Conservation (phyloP, 35 echinoderm and acorn worm genomes). For the Hemicentrotus pulcherrimus region DNA sequence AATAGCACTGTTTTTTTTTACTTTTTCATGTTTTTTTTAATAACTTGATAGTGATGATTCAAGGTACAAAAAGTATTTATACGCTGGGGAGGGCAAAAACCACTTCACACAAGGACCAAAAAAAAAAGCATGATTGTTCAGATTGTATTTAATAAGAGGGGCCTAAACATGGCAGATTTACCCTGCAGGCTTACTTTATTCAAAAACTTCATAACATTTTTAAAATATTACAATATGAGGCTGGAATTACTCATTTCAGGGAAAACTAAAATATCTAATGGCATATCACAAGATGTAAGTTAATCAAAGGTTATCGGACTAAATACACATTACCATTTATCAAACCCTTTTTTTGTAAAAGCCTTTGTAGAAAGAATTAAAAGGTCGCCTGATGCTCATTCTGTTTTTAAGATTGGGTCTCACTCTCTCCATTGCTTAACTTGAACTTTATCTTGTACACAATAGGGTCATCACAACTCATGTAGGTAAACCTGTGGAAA, state of each 20-base stretch:
- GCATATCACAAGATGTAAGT: neutral
- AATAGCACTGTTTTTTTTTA: neutral
- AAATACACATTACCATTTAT: neutral
- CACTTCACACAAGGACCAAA: neutral
- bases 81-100: neutral
- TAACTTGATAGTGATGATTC: neutral
- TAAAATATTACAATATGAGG: neutral
- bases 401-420: neutral
- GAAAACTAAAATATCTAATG: neutral
- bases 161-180: neutral
- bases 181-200: neutral
- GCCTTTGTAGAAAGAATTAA: neutral
- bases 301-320: no score
- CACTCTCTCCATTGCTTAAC: neutral
- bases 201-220: neutral
- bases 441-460: neutral
- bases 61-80: conserved; percentile 3
- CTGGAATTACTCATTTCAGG: neutral
- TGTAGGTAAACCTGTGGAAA: neutral
- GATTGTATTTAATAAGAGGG: neutral
- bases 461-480: neutral
- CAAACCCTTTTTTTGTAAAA: neutral
- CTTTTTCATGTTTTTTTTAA: neutral
- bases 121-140: neutral
- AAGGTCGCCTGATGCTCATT: neutral